These are phyloP conservation scores for Coregonus sp. DNA, from an alignment of 2,797 vertebrate species.

Conservation along the genomic window DNA sequence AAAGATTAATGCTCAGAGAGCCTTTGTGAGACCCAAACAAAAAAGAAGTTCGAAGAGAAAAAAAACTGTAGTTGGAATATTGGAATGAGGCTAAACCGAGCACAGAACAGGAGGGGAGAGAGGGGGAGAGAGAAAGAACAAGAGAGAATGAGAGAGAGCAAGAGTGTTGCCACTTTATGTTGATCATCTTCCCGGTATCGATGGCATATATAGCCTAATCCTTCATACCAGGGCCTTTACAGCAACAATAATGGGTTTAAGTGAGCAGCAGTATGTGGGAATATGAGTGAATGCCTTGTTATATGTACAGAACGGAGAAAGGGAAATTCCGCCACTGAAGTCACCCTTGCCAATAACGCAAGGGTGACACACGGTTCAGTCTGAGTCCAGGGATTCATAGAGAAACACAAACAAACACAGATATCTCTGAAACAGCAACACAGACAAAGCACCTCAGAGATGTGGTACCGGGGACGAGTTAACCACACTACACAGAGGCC, in stretches of 20 bases:
- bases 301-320: neutral
- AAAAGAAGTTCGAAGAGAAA: slow-evolving; percentile 8
- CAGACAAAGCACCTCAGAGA: neutral
- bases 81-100: slow-evolving; percentile 22
- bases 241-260: too few species aligned
- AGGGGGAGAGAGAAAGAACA: neutral
- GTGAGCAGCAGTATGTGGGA: too few species aligned
- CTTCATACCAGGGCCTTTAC: too few species aligned
- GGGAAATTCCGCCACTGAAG: too few species aligned
- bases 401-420: neutral
- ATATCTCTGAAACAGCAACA: neutral
- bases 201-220: too few species aligned
- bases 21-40: slow-evolving; percentile 43
- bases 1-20: slow-evolving; percentile 48
- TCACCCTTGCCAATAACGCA: neutral
- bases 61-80: slow-evolving; percentile 30
- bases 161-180: neutral
- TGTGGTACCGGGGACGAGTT: neutral
- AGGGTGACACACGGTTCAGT: neutral
- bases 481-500: neutral
- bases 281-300: neutral
- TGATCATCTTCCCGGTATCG: too few species aligned
- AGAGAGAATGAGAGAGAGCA: neutral
- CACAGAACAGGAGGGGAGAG: neutral
- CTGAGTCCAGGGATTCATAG: too few species aligned